Evolutionary conservation across 1,140 invertebrate genomes (phyloP).

Genomic region (Drosophila lacteicornis): DNA sequence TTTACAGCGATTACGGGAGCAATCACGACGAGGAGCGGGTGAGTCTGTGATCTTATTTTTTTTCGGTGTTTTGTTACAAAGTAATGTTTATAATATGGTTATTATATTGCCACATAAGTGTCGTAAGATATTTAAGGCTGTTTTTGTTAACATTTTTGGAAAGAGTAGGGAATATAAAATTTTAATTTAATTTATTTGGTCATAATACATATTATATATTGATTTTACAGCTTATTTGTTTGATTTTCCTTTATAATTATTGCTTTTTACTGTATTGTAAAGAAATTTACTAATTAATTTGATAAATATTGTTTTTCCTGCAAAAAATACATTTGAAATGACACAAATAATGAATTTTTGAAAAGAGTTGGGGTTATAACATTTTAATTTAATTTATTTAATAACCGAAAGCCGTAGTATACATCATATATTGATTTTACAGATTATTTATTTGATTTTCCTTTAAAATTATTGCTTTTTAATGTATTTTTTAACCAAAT

Average conservation of each 20-base stretch:
- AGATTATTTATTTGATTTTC: neutral
- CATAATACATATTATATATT: too few species aligned
- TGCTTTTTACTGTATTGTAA: too few species aligned
- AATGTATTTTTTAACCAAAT: neutral
- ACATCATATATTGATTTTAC: neutral
- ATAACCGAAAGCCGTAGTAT: neutral
- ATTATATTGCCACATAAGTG: neutral
- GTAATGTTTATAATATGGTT: neutral
- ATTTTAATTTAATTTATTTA: neutral
- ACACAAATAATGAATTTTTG: conserved; percentile 1
- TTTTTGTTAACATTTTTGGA: neutral
- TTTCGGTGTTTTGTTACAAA: neutral
- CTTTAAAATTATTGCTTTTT: neutral
- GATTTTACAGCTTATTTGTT: too few species aligned
- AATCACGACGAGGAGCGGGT: conserved; percentile 62
- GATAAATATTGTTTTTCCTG: conserved; percentile 4
- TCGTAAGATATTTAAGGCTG: neutral
- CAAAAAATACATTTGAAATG: conserved; percentile 11
- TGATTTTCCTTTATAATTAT: too few species aligned
- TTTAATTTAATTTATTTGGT: too few species aligned
- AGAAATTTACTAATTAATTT: neutral
- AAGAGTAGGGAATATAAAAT: too few species aligned
- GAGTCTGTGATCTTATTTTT: conserved; percentile 20
- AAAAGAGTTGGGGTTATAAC: too few species aligned
- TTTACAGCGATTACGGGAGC: conserved; percentile 60